Conservation (phyloP, 2,888 invertebrate genomes). For the Rugalucina vietnamica region DNA sequence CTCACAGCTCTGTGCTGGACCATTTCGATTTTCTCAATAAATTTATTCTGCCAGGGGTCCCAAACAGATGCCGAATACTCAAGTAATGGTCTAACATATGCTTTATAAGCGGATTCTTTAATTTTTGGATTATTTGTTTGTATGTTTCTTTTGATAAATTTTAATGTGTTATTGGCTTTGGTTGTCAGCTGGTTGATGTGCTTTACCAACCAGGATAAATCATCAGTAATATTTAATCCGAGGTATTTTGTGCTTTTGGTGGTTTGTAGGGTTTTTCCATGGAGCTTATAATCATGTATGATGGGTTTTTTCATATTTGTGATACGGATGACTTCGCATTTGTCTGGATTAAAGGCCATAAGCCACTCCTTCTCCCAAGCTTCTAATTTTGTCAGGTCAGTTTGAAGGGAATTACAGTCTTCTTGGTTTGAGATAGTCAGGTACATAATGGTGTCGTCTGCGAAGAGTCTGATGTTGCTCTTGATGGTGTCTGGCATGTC, state of each 20-base stretch:
- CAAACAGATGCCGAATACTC: conserved; percentile 13
- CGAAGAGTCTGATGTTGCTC: too few species aligned
- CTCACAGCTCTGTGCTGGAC: conserved; percentile 4
- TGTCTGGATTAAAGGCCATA: too few species aligned
- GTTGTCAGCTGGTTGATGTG: conserved; percentile 1
- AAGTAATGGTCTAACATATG: conserved; percentile 1
- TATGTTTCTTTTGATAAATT: conserved; percentile 18
- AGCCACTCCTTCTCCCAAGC: too few species aligned
- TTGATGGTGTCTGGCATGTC: too few species aligned
- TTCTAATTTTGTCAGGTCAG: too few species aligned
- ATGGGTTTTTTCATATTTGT: too few species aligned
- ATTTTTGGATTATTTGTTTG: conserved; percentile 10
- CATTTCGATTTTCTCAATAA: conserved; percentile 9
- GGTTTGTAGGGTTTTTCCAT: too few species aligned
- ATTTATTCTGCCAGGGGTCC: conserved; percentile 14
- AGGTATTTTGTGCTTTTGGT: conserved; percentile 15
- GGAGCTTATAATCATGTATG: too few species aligned
- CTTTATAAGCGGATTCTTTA: background rate
- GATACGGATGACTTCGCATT: too few species aligned
- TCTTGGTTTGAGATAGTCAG: too few species aligned
- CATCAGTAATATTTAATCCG: background rate
- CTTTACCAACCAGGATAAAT: background rate
- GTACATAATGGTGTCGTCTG: too few species aligned
- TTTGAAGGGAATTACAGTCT: too few species aligned
- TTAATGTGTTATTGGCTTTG: conserved; percentile 5